Percentiles rank a stretch among this genome's conserved stretches.
Evolutionary conservation across 2,797 vertebrate genomes (phyloP).

Genomic region (Catamblyrhynchus diadema): DNA sequence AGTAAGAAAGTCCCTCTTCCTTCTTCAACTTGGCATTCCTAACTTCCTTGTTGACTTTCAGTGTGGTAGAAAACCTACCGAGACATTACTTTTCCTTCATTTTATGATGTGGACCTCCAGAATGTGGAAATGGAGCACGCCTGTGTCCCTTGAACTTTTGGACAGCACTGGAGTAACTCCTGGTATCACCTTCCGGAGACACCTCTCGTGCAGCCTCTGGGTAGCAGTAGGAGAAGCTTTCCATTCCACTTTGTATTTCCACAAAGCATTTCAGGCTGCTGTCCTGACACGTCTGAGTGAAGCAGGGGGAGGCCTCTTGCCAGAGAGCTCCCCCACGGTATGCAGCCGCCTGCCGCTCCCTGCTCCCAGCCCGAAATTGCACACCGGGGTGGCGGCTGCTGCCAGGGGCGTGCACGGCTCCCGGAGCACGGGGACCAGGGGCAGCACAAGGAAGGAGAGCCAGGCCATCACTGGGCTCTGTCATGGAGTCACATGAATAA

Average conservation of each 20-base stretch:
- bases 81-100: neutral
- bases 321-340: conserved; percentile 56
- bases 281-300: conserved; percentile 70
- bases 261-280: conserved; percentile 26
- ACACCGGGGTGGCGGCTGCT: neutral
- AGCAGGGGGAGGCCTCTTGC: conserved; percentile 66
- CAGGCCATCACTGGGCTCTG: neutral
- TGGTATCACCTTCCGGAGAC: conserved; percentile 27
- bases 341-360: conserved; percentile 63
- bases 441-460: neutral
- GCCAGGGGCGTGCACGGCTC: neutral
- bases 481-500: neutral
- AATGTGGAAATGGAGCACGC: neutral
- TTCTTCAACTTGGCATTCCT: neutral
- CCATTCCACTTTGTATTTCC: conserved; percentile 3
- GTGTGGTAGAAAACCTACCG: neutral
- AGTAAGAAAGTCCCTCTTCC: neutral
- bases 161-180: neutral
- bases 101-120: neutral
- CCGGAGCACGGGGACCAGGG: neutral
- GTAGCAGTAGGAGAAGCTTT: conserved; percentile 15
- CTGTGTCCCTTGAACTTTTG: neutral
- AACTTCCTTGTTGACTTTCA: neutral
- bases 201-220: neutral
- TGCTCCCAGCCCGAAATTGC: conserved; percentile 12